Base-by-base conservation (phyloP, 2,797 vertebrate genomes). In the Crocidura indochinensis region DNA sequence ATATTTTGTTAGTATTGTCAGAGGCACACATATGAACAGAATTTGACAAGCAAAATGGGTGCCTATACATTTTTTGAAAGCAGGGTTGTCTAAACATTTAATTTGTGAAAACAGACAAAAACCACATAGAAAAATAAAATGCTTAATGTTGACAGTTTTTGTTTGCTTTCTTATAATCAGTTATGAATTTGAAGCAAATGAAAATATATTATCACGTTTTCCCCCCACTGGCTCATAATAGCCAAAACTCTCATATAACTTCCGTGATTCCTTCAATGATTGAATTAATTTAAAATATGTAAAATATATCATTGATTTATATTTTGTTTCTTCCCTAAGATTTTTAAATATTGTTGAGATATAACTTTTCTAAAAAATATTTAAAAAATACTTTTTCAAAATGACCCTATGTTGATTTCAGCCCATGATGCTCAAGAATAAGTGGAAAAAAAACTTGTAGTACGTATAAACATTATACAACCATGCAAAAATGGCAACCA, bases 301-400 rank as follows among this genome's bases (percentile, higher is more conserved):
- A 67, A 46, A 19, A 62, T 62, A 38, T 68, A 79, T 3, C 77
- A 47, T 47, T 74, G 4, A 24, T 49, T 79, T 92, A 79, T 69
- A 87, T 79, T 92, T 88, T 84, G 47, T 1, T 65, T 79, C 19
- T 60, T 87, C 8, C 74, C 19, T 31, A 74, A 22, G 0, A 24
- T 62, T 92, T 64, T 68, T 51, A 1, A 90, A 5, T 51, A 80
- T 7, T 89, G 20, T 31, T 83, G 5, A 78, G 62, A 27, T 65
- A 46, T 90, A 7, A 10, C 49, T 77, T 51, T 79, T 64, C 0
- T 38, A 82, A 79, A 87, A 26, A 51, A 71, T 38, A 3, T 79
- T 90, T 71, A 56, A 27, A 65, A 65, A 60, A 60, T 20, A 19
- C 17, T 60, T 60, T 20, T 22, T 60, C 56, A 60, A 60, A 60